These are phyloP conservation scores for Halichondria panicea DNA, from an alignment of 37 sponge, comb jelly and placozoan genomes.

Conservation along the genomic window DNA sequence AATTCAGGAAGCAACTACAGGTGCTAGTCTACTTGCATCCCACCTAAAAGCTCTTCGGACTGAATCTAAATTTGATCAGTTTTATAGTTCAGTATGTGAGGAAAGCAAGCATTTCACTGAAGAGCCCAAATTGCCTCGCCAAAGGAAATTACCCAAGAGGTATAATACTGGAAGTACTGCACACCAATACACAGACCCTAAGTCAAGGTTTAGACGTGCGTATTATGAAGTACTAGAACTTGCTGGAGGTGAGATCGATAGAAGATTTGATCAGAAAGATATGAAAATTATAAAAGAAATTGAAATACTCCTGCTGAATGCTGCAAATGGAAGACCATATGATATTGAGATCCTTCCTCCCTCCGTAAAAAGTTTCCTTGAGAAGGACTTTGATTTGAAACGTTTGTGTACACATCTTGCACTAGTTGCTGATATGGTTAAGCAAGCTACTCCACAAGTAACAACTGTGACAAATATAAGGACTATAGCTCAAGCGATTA, in stretches of 20 bases:
- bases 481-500: not conserved
- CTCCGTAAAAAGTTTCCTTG: not conserved
- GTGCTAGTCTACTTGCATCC: slow-evolving; percentile 24
- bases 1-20: slow-evolving; percentile 23
- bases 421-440: slow-evolving; percentile 10
- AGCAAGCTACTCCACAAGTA: slow-evolving; percentile 12
- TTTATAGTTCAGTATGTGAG: slow-evolving; percentile 24
- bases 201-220: slow-evolving; percentile 32
- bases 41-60: slow-evolving; percentile 36
- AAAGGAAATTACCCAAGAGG: slow-evolving; percentile 38
- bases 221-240: slow-evolving; percentile 40
- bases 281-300: slow-evolving; percentile 4
- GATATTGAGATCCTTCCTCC: not conserved
- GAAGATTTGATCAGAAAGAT: slow-evolving; percentile 40
- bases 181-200: slow-evolving; percentile 18
- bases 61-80: slow-evolving; percentile 27
- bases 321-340: slow-evolving; percentile 1
- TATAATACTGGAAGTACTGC: slow-evolving; percentile 34
- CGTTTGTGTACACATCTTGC: slow-evolving; percentile 9
- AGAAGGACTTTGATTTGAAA: slow-evolving; percentile 2
- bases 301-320: slow-evolving; percentile 8
- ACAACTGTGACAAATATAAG: slow-evolving; percentile 29
- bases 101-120: slow-evolving; percentile 20
- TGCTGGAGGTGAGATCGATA: slow-evolving; percentile 37
- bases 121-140: slow-evolving; percentile 22